Evolutionary conservation across 2,888 invertebrate genomes (phyloP).

Genomic region (Synanthedon vespiformis): DNA sequence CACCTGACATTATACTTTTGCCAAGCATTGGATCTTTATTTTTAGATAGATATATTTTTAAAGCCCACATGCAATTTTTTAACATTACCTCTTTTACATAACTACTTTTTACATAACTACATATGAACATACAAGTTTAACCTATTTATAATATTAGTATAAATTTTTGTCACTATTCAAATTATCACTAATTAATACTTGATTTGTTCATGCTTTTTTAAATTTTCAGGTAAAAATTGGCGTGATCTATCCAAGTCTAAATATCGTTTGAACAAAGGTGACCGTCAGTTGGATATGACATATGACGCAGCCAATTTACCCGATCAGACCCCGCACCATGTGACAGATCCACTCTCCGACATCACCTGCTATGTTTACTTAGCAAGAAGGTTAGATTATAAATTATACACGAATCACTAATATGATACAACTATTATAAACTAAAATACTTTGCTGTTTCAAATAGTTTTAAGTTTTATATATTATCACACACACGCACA

Average conservation of each 20-base stretch:
- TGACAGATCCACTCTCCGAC: slow-evolving; percentile 95
- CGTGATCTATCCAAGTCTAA: slow-evolving; percentile 94
- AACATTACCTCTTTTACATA: too few species aligned
- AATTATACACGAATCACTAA: neutral
- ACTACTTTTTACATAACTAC: too few species aligned
- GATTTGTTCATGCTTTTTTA: neutral
- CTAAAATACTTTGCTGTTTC: too few species aligned
- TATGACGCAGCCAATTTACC: slow-evolving; percentile 72
- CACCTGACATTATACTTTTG: too few species aligned
- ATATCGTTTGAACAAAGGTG: slow-evolving; percentile 96
- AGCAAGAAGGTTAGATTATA: slow-evolving; percentile 73
- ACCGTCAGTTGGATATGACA: slow-evolving; percentile 92
- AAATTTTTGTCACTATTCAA: too few species aligned
- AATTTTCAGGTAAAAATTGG: slow-evolving; percentile 75
- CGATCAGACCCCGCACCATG: slow-evolving; percentile 87
- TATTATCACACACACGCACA: too few species aligned
- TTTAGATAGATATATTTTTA: too few species aligned
- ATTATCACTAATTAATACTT: too few species aligned
- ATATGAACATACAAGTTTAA: too few species aligned
- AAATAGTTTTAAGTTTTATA: too few species aligned
- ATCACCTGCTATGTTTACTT: slow-evolving; percentile 98
- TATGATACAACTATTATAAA: neutral
- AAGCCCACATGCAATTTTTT: too few species aligned
- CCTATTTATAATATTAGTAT: neutral
- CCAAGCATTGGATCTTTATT: too few species aligned